phyloP scores from a whole-genome alignment of 2,888 invertebrate genomes.

The Tetropium fuscum region DNA sequence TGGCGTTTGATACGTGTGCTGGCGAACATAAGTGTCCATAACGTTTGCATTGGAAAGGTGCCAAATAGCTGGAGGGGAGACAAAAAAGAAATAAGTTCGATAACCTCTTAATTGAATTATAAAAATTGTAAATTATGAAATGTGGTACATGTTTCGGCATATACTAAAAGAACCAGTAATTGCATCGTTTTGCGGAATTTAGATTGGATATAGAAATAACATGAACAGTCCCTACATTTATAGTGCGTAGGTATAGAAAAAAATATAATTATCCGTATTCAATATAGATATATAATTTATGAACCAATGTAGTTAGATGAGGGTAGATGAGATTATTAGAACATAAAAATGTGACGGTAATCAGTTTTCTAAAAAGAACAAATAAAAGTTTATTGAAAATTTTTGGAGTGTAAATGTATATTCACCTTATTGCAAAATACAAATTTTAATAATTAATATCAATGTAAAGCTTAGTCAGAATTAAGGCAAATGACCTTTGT shows the following conservation, averaged over 20 bases:
- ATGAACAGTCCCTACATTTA: not conserved
- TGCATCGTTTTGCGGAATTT: not conserved
- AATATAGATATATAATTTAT: too few species aligned
- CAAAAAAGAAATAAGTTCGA: constrained; percentile 4
- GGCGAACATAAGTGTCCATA: constrained; percentile 1
- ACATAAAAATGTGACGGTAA: too few species aligned
- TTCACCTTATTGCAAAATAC: too few species aligned
- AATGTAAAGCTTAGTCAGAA: too few species aligned
- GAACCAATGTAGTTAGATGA: too few species aligned
- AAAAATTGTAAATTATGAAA: not conserved
- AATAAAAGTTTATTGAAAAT: too few species aligned
- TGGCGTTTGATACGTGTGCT: constrained; percentile 5
- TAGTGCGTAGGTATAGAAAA: not conserved
- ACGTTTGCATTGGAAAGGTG: not conserved
- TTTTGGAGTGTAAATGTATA: too few species aligned
- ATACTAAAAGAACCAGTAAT: constrained; percentile 2
- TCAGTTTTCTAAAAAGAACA: too few species aligned
- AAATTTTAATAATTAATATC: too few species aligned
- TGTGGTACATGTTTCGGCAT: not conserved
- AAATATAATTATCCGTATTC: too few species aligned
- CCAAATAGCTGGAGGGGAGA: constrained; percentile 2
- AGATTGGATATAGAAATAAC: not conserved
- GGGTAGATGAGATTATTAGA: too few species aligned
- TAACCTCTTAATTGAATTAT: constrained; percentile 1
- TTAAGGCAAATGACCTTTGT: too few species aligned